phyloP scores from a whole-genome alignment of 1,140 invertebrate genomes.

The Bombus superbus region DNA sequence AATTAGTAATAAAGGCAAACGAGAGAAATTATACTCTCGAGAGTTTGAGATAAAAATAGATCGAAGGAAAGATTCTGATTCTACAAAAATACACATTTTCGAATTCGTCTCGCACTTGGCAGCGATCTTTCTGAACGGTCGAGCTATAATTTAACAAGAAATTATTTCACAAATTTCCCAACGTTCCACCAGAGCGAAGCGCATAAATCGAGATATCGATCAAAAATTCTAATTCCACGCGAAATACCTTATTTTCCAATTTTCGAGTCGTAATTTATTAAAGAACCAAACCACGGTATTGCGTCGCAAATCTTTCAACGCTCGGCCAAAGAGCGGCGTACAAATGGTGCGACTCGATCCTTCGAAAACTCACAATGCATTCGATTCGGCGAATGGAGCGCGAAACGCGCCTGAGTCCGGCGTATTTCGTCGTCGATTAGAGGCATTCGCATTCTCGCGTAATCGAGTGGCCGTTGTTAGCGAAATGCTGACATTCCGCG shows the following conservation, averaged over 20 bases:
- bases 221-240: too few relatives aligned
- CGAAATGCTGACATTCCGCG: neutral
- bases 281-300: too few relatives aligned
- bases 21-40: too few relatives aligned
- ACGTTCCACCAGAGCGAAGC: too few relatives aligned
- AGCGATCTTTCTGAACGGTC: neutral
- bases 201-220: too few relatives aligned
- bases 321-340: neutral
- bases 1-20: too few relatives aligned
- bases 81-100: neutral
- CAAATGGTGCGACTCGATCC: neutral
- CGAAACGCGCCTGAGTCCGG: neutral
- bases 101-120: neutral
- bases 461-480: neutral
- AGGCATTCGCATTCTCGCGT: neutral
- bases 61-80: neutral
- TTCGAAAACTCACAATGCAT: neutral
- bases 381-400: neutral
- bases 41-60: too few relatives aligned
- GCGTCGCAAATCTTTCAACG: neutral
- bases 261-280: too few relatives aligned
- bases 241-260: neutral
- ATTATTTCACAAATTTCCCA: neutral
- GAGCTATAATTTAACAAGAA: too few relatives aligned
- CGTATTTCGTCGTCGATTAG: neutral